A percentile compares a stretch with the other conserved stretches of the same genome.
Evolutionary conservation across 2,113 vertebrate genomes (phyloP).

Genomic region (Excalfactoria chinensis): DNA sequence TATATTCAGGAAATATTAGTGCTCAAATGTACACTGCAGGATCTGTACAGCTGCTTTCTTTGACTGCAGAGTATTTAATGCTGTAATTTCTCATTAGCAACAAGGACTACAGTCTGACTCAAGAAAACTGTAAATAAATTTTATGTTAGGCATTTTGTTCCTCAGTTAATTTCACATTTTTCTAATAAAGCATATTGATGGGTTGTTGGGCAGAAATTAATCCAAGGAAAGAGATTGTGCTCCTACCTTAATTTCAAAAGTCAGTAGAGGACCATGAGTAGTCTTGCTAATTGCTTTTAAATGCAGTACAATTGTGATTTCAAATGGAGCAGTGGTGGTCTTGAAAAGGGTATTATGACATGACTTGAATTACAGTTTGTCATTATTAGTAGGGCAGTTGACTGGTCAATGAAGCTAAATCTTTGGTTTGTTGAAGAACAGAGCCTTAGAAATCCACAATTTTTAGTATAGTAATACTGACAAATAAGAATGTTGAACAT

Average conservation of each 20-base stretch:
- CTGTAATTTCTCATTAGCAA: conserved; percentile 43
- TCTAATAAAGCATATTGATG: neutral
- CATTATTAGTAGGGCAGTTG: neutral
- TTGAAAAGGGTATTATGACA: neutral
- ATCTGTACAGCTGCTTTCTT: conserved; percentile 14
- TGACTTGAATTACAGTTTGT: neutral
- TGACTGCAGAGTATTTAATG: conserved; percentile 2
- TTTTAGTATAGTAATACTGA: neutral
- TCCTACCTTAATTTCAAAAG: neutral
- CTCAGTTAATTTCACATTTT: conserved; percentile 21
- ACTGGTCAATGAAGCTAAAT: neutral
- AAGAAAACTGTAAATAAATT: conserved; percentile 45
- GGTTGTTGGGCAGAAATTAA: neutral
- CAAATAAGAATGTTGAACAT: neutral
- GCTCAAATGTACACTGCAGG: neutral
- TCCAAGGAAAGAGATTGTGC: neutral
- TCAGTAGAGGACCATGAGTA: neutral
- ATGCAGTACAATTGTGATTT: neutral
- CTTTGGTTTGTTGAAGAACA: neutral
- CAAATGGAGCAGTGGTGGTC: neutral
- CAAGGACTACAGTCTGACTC: neutral
- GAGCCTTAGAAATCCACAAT: neutral
- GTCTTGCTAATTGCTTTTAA: neutral
- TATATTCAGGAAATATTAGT: neutral
- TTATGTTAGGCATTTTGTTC: conserved; percentile 26